Conservation (phyloP, 1,140 invertebrate species). For the Antheraea mylitta region DNA sequence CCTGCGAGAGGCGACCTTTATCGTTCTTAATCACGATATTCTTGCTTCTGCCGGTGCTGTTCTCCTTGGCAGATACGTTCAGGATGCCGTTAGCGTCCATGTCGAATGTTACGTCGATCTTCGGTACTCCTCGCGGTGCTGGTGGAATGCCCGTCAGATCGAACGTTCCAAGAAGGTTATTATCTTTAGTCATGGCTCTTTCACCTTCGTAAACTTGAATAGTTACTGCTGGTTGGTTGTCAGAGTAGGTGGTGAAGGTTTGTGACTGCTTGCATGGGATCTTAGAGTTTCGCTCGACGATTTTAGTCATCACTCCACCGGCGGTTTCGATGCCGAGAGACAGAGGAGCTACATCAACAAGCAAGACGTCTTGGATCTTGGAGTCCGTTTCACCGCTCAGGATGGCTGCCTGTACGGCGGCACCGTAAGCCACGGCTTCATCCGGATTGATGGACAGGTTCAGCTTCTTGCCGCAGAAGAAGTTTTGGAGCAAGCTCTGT, state of each 20-base stretch:
- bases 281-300: constrained; percentile 80
- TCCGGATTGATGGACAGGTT: constrained; percentile 75
- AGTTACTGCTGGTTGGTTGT: constrained; percentile 85
- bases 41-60: constrained; percentile 86
- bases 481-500: constrained; percentile 74
- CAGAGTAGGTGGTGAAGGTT: constrained; percentile 83
- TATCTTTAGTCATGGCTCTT: constrained; percentile 87
- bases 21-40: constrained; percentile 95
- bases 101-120: constrained; percentile 87
- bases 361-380: constrained; percentile 77
- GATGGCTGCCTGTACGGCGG: too few species aligned
- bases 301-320: constrained; percentile 82
- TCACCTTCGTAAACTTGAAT: constrained; percentile 69
- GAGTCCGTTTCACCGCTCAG: constrained; percentile 76
- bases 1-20: constrained; percentile 92
- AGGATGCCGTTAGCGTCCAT: constrained; percentile 86
- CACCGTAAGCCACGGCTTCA: too few species aligned
- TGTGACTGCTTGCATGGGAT: constrained; percentile 83
- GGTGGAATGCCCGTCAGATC: constrained; percentile 90
- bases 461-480: constrained; percentile 73
- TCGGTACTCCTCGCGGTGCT: constrained; percentile 88
- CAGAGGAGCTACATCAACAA: constrained; percentile 80
- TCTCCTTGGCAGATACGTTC: constrained; percentile 81
- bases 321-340: constrained; percentile 81
- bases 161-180: constrained; percentile 88